These are phyloP conservation scores for Corythornis madagascariensis DNA, from an alignment of 2,113 vertebrate species.

Conservation along the genomic window DNA sequence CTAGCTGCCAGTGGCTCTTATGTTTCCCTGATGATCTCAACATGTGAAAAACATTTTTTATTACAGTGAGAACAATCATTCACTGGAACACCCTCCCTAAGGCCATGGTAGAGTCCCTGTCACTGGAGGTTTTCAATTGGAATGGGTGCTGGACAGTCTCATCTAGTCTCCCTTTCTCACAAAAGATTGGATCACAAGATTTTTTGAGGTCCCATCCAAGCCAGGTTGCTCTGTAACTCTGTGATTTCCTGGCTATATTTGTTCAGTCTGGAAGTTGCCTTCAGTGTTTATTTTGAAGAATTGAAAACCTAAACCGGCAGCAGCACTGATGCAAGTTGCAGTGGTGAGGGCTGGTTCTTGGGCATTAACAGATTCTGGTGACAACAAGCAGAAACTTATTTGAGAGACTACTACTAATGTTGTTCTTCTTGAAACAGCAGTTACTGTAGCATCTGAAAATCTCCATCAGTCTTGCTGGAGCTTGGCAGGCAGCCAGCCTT, in stretches of 20 bases:
- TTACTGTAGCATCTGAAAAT: not conserved
- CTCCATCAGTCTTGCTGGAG: not conserved
- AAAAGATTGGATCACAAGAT: not conserved
- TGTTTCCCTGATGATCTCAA: not conserved
- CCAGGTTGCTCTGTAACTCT: not conserved
- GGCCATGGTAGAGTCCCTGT: accelerated
- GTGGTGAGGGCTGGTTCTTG: not conserved
- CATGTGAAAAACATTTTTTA: not conserved
- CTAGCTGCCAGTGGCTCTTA: not conserved
- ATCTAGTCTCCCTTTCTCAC: not conserved
- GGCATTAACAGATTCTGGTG: not conserved
- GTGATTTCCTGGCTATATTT: not conserved
- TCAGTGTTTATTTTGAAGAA: not conserved
- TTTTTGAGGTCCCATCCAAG: not conserved
- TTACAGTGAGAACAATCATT: not conserved
- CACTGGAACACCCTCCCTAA: not conserved
- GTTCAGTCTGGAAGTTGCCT: not conserved
- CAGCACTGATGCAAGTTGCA: not conserved
- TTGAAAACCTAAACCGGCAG: not conserved
- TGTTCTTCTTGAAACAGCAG: not conserved
- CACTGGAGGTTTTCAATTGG: not conserved
- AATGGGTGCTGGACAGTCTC: not conserved
- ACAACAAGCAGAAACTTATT: not conserved
- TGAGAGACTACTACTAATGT: accelerated
- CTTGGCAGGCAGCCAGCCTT: not conserved